Evolutionary conservation across 2,113 vertebrate species (phyloP), one percentile per base, ranked within the genome.

Genomic region (Piprites chloris): DNA sequence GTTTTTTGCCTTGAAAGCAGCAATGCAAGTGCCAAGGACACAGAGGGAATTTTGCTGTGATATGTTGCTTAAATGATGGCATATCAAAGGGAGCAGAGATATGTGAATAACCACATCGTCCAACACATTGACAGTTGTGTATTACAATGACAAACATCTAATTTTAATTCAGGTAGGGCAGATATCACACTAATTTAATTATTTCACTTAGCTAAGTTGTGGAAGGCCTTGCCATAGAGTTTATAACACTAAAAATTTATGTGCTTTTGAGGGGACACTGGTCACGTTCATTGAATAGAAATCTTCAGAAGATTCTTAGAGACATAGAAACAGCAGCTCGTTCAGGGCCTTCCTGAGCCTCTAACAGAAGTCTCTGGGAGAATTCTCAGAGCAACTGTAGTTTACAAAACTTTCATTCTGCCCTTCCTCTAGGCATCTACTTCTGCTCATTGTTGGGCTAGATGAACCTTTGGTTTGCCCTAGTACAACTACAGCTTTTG

Each of bases 1-100:
- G 82, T 59, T 67, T 87, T 85, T 89, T 78, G 24, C 47, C 94
- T 89, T 91, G 85, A 96, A 94, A 94, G 30, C 44, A 83, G n/a
- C 19, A 91, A 56, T 67, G 14, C 12, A 56, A 72, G 33, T 85
- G 85, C 66, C 81, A 95, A 89, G 61, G 69, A 91, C 81, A 78
- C 66, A 62, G 44, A 47, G n/a, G 8, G 11, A 85, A 85, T 87
- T 74, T 89, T 91, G 46, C 66, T 75, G 50, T 32, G 46, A 58
- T 52, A 47, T 3, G 7, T 52, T 71, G 20, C 81, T 44, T 85
- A 75, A 84, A 85, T 35, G 33, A 89, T 67, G 52, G 47, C 35
- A 63, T 71, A 87, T 85, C 61, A 86, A 90, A 92, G 21, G 39
- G 55, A 94, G 42, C 21, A 55, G 35, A 71, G 85, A 71, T 35